Percentiles rank a stretch among this genome's conserved stretches.
phyloP scores from a whole-genome alignment of 2,113 vertebrate species.

The Connochaetes taurinus region DNA sequence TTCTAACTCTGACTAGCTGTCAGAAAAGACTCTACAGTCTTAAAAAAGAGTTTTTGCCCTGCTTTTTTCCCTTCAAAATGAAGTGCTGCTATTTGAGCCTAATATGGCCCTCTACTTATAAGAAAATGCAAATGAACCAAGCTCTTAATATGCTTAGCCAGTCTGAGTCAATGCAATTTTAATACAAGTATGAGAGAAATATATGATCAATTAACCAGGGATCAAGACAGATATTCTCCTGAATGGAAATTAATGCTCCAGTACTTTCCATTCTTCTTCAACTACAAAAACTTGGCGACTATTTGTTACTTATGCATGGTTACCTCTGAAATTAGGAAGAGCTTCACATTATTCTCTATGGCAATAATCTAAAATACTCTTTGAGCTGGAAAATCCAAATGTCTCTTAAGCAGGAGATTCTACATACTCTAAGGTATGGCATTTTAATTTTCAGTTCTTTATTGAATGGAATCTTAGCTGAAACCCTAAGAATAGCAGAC shows the following conservation, averaged over 20 bases:
- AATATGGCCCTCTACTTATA: conserved; percentile 74
- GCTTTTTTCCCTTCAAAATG: conserved; percentile 72
- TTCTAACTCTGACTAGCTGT: conserved; percentile 89
- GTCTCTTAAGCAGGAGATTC: conserved; percentile 60
- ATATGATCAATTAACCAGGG: conserved; percentile 78
- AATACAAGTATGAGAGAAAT: conserved; percentile 62
- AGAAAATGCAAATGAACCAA: conserved; percentile 82
- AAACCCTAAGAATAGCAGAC: neutral
- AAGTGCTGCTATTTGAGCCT: conserved; percentile 77
- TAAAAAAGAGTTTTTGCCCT: conserved; percentile 71
- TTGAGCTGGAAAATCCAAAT: conserved; percentile 73
- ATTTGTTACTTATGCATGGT: conserved; percentile 59
- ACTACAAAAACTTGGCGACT: conserved; percentile 67
- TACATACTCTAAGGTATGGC: conserved; percentile 43
- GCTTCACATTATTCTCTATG: conserved; percentile 19
- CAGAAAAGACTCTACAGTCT: conserved; percentile 84
- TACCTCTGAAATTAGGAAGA: conserved; percentile 61
- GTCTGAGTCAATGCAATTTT: conserved; percentile 61
- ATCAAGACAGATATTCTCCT: conserved; percentile 68
- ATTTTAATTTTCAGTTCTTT: conserved; percentile 62
- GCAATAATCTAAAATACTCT: conserved; percentile 71
- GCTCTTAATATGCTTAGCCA: conserved; percentile 76
- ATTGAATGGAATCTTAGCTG: conserved; percentile 31
- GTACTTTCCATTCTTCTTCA: conserved; percentile 63
- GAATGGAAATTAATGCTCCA: conserved; percentile 72